Conservation (phyloP, 2,113 vertebrate genomes). For the Emberiza fucata region DNA sequence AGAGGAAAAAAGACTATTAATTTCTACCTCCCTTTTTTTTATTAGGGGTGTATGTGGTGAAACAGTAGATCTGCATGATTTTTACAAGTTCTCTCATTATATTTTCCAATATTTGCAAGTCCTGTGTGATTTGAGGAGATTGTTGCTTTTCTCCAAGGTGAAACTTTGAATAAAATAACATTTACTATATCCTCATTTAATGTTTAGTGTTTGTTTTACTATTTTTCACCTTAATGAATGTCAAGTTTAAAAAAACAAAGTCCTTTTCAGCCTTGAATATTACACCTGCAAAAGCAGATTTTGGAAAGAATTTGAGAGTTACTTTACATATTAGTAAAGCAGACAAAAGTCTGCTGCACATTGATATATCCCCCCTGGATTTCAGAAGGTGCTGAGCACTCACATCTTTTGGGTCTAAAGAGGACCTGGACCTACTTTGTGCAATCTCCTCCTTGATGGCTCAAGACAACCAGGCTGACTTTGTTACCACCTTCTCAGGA, state of each 20-base stretch:
- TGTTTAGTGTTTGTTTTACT: constrained; percentile 2
- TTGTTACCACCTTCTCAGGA: background rate
- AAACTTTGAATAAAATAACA: constrained; percentile 19
- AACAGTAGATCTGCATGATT: background rate
- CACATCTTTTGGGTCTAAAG: background rate
- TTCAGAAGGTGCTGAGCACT: background rate
- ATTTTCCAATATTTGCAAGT: background rate
- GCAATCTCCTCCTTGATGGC: background rate
- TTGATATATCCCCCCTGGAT: background rate
- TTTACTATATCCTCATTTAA: background rate
- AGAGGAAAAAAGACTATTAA: background rate
- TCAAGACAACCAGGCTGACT: background rate
- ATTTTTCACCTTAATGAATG: constrained; percentile 30
- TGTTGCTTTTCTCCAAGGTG: background rate
- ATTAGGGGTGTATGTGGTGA: background rate
- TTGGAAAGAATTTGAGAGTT: background rate
- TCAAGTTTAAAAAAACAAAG: background rate
- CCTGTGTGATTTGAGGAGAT: background rate
- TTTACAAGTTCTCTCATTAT: background rate
- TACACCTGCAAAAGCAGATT: background rate
- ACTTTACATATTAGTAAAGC: background rate
- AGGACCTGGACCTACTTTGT: background rate
- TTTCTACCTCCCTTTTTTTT: background rate
- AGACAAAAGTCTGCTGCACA: background rate
- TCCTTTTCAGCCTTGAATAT: background rate